These are phyloP conservation scores for Leptogaster cylindrica DNA, from an alignment of 2,888 invertebrate genomes.

Conservation along the genomic window DNA sequence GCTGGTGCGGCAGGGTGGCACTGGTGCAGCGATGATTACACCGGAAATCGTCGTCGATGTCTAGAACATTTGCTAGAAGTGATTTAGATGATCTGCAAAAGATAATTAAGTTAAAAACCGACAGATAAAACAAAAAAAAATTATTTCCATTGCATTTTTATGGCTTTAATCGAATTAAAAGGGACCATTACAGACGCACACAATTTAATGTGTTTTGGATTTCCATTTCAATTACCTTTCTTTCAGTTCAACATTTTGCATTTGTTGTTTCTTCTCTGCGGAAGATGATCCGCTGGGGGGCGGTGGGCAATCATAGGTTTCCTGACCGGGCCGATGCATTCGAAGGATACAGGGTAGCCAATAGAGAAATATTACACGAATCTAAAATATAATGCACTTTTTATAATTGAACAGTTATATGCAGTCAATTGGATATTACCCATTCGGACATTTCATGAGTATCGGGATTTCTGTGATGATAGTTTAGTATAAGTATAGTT, in stretches of 20 bases:
- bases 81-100: constrained; percentile 82
- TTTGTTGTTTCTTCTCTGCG: constrained; percentile 66
- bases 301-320: constrained; percentile 63
- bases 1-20: constrained; percentile 65
- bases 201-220: not conserved
- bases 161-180: not conserved
- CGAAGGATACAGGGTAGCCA: constrained; percentile 97
- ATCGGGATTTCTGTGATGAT: constrained; percentile 95
- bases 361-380: constrained; percentile 90
- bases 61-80: constrained; percentile 93
- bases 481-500: constrained; percentile 96
- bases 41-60: constrained; percentile 95
- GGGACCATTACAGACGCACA: not conserved
- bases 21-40: constrained; percentile 72
- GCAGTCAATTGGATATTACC: too few relatives aligned
- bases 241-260: constrained; percentile 85
- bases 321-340: constrained; percentile 81
- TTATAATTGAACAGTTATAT: too few relatives aligned
- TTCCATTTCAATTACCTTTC: constrained; percentile 65
- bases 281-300: constrained; percentile 70
- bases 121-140: not conserved
- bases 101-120: constrained; percentile 4
- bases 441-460: constrained; percentile 97
- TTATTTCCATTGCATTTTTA: not conserved
- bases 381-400: too few relatives aligned